A percentile compares a stretch with the other conserved stretches of the same genome.
Evolutionary conservation across 2,797 vertebrate genomes (phyloP).

Genomic region (Setipinna tenuifilis): DNA sequence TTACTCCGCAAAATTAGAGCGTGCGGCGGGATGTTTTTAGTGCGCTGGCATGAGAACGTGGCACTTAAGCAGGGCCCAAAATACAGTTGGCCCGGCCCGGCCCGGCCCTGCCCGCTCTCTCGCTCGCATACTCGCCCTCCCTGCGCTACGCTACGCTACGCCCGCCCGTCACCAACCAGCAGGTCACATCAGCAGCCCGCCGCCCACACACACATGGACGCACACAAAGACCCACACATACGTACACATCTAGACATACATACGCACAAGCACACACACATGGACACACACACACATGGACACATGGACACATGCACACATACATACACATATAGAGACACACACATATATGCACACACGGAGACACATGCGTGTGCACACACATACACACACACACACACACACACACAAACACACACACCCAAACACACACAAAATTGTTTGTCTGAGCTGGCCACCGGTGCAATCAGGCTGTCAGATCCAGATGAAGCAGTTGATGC

Average conservation of each 20-base stretch:
- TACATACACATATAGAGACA: background rate
- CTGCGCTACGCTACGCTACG: too few relatives aligned
- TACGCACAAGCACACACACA: background rate
- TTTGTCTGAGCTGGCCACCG: background rate
- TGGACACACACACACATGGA: background rate
- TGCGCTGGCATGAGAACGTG: slow-evolving; percentile 66
- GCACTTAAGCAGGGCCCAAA: slow-evolving; percentile 66
- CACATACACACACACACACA: background rate
- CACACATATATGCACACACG: background rate
- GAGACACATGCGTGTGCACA: background rate
- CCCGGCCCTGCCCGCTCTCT: background rate
- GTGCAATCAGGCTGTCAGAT: background rate
- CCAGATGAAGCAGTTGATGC: background rate
- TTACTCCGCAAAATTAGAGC: slow-evolving; percentile 76
- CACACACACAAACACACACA: background rate
- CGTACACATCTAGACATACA: background rate
- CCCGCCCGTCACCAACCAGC: background rate
- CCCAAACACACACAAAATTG: background rate
- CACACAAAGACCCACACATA: background rate
- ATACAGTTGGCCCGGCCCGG: background rate
- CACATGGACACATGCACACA: background rate
- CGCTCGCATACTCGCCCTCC: too few relatives aligned
- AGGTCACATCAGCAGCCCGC: background rate
- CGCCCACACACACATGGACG: background rate
- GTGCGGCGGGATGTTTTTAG: slow-evolving; percentile 74